Conservation (phyloP, 1,140 invertebrate species). For the Panulirus ornatus region DNA sequence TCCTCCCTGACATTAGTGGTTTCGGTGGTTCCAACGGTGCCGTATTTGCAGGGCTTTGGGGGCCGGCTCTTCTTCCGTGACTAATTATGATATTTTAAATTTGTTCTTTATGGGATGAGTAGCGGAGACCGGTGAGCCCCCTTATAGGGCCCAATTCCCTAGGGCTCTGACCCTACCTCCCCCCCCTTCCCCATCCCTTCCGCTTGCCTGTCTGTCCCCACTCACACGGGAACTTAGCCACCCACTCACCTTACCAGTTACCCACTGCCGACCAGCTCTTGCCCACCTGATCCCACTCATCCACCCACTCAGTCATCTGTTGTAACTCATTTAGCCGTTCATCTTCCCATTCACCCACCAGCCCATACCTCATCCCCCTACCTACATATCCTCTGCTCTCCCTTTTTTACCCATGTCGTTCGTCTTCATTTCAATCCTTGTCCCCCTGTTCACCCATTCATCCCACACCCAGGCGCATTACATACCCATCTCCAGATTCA, state of each 20-base stretch:
- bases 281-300: not conserved
- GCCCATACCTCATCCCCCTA: not conserved
- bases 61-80: slow-evolving; percentile 29
- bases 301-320: not conserved
- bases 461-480: not conserved
- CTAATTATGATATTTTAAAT: slow-evolving; percentile 41
- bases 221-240: no score
- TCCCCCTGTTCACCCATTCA: not conserved
- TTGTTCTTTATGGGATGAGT: slow-evolving; percentile 47
- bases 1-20: no score
- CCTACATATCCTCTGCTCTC: not conserved
- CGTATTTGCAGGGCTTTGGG: not conserved
- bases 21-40: not conserved
- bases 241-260: not conserved
- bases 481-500: not conserved
- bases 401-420: not conserved
- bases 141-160: slow-evolving; percentile 24
- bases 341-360: not conserved
- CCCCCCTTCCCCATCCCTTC: not conserved
- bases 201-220: not conserved
- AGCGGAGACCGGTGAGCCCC: slow-evolving; percentile 15
- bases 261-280: not conserved
- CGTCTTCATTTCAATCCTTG: not conserved
- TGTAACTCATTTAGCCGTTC: not conserved
- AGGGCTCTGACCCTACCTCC: not conserved